A percentile compares a stretch with the other conserved stretches of the same genome.
phyloP scores from a whole-genome alignment of 2,113 vertebrate genomes.

The Dipodomys spectabilis region DNA sequence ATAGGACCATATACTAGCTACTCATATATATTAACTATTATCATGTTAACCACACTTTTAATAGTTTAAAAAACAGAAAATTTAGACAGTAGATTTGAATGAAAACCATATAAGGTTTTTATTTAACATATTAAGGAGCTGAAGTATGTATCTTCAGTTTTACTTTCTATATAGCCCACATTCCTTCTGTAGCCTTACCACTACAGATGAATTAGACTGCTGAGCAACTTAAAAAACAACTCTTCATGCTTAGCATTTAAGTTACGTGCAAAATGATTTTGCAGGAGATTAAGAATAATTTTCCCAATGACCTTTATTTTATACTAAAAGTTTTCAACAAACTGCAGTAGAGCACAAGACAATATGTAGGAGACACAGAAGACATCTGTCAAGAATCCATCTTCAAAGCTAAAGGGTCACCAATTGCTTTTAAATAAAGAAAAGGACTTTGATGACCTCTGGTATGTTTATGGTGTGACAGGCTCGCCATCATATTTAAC shows the following conservation, averaged over 20 bases:
- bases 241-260: background rate
- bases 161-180: background rate
- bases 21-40: background rate
- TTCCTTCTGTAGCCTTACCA: conserved; percentile 23
- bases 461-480: background rate
- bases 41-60: conserved; percentile 23
- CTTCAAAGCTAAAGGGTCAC: conserved; percentile 44
- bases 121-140: background rate
- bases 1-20: conserved; percentile 15
- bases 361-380: background rate
- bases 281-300: conserved; percentile 31
- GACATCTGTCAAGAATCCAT: conserved; percentile 11
- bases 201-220: background rate
- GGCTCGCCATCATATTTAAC: background rate
- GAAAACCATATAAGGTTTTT: conserved; percentile 30
- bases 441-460: background rate
- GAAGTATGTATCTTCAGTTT: conserved; percentile 1
- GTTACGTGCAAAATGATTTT: background rate
- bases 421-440: background rate
- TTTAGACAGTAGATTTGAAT: conserved; percentile 24
- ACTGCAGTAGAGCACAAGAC: background rate
- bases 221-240: conserved; percentile 27
- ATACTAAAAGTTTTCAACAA: background rate
- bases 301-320: background rate
- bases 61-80: conserved; percentile 55